Base-by-base conservation (phyloP, 2,797 vertebrate genomes). In the Spinus pinus region DNA sequence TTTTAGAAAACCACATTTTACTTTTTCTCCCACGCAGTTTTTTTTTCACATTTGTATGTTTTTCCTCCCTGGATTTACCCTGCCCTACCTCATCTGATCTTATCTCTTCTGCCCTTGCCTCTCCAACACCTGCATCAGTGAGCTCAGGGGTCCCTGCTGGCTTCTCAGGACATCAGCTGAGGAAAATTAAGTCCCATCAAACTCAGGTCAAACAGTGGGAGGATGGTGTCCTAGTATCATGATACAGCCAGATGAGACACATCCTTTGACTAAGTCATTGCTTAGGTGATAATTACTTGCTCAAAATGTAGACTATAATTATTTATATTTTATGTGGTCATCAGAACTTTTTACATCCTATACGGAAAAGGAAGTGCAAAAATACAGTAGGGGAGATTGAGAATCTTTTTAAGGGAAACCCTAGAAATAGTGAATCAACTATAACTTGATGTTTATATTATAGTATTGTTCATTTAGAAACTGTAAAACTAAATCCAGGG, bases 141-240 rank as follows among this genome's bases (percentile, higher is more conserved):
- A 64, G 14, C 9, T 47, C 42, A 30, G 9, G 28, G 7, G 2
- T 73, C 2, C 6, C 23, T 51, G 1, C 2, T 49, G 27, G 2
- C 15, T 41, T 41, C 42, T 62, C 15, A 64, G 35, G 54, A 81
- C 18, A 6, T 67, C 0, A 0, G 1, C 3, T 37, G 10, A 35
- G 14, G 14, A 7, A 85, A 49, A 65, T 1, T 7, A 9, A 14
- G 8, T 71, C 28, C 12, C 23, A 41, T 9, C 20, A 64, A 42
- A 81, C 12, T 44, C 30, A 67, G 4, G 4, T 47, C 9, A 8
- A 16, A 56, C 15, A 37, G n/a, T 4, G 4, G 28, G 4, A 86
- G 4, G 4, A 41, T 0, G 1, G 17, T 61, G 7, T 49, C 33
- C 21, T 46, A 49, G 4, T 14, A 39, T 4, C 4, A 11, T 0